Evolutionary conservation across 1,140 invertebrate genomes (phyloP).

Genomic region (Saccostrea cuccullata): DNA sequence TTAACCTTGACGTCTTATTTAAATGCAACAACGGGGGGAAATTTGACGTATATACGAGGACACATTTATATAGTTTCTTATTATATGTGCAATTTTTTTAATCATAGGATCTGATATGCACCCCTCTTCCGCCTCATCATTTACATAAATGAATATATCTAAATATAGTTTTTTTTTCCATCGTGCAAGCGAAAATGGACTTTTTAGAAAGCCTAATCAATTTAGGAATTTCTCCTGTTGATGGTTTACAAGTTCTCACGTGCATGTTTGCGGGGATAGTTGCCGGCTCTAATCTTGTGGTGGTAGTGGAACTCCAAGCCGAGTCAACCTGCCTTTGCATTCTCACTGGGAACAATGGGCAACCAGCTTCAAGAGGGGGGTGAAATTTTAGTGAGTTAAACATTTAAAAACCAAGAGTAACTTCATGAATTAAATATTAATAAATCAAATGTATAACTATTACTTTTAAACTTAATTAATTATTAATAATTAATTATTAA

Average conservation of each 20-base stretch:
- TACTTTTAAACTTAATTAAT: too few relatives aligned
- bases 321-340: neutral
- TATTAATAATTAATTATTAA: too few relatives aligned
- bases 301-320: neutral
- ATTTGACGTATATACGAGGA: too few relatives aligned
- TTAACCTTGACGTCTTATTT: too few relatives aligned
- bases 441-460: too few relatives aligned
- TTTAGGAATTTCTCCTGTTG: neutral
- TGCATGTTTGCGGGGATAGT: neutral
- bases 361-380: neutral
- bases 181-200: neutral
- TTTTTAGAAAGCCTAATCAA: neutral
- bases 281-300: neutral
- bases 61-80: too few relatives aligned
- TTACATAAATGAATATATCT: neutral
- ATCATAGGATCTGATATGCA: too few relatives aligned
- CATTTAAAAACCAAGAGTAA: too few relatives aligned
- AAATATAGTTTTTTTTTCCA: neutral
- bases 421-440: too few relatives aligned
- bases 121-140: neutral
- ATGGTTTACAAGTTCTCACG: neutral
- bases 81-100: too few relatives aligned
- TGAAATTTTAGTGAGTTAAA: neutral
- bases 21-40: too few relatives aligned
- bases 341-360: conserved; percentile 15